Evolutionary conservation across 1,140 invertebrate species (phyloP), one percentile per base, ranked within the genome.

Genomic region (Pachyrhynchus sulphureomaculatus): DNA sequence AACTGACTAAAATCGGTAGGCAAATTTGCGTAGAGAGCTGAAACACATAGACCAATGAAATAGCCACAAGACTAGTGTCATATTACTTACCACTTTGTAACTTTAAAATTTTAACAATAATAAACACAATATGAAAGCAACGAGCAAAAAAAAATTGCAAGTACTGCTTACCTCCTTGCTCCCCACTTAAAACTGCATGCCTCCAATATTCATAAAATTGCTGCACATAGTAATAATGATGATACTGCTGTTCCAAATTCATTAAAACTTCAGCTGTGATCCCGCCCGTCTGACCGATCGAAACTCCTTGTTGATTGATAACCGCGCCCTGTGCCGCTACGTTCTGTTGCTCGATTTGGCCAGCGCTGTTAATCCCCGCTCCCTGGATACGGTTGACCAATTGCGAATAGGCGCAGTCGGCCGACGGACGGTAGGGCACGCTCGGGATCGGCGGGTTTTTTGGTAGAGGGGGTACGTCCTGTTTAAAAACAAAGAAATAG

Each of bases 331-430:
- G 55, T 29, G 54, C 32, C n/a, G 26, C 18, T 9, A 20, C n/a
- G n/a, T n/a, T 20, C 41, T 37, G 21, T 10, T 24, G 6, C 20
- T 48, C 52, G 20, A 62, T 45, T 48, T 18, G 34, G 60, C 26
- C 23, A 21, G 15, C 41, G 9, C 53, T 66, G 77, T 66, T 13
- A 78, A 76, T 4, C 82, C 77, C 56, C 80, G 83, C 84, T n/a
- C 88, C 89, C 59, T 88, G 88, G 61, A 92, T 91, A 76, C 89
- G 88, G 67, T 86, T 90, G 13, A 93, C 88, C 39, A 93, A 79
- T 81, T 91, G 87, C 10, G 88, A 90, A 75, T 93, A 93, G 37
- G 90, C 86, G 76, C 89, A 93, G 77, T 92, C 87, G 0, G 87
- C 86, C 5, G 89, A 89, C 23, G 90, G 89, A 71, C 88, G 88